Base-by-base conservation (phyloP, 2,888 invertebrate species). In the Hypercompe scribonia region DNA sequence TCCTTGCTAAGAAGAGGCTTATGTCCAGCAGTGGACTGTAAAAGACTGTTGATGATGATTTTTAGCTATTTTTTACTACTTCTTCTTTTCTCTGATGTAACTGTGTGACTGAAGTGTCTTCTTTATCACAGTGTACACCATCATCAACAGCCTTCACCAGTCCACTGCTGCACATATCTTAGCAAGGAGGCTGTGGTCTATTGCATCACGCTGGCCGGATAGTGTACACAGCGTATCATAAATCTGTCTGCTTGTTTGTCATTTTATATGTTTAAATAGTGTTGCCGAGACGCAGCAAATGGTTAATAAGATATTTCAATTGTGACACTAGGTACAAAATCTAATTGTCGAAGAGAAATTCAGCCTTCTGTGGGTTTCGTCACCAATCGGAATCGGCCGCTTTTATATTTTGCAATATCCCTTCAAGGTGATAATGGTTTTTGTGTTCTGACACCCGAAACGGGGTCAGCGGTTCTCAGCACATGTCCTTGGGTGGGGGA, bases 361-460 rank as follows among this genome's bases (percentile, higher is more conserved):
- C 87, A 92, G 87, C 94, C 94, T 93, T 93, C 92, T 86, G 86
- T 58, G 28, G 28, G 36, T 75, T 71, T 71, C 75, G 72, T 67
- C 61, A 75, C 69, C 67, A 34, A 64, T 71, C 68, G 28, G 68
- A 72, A 39, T 54, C 61, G 81, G 78, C 89, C 89, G 89, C 92
- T 69, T 92, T 93, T 91, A 90, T 89, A 87, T 89, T 92, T 91
- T 90, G 93, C 92, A 93, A 93, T 85, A 82, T 86, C 89, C 90
- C 89, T 89, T 84, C 93, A 92, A 92, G 93, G 93, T 90, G 88
- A 92, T 86, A 86, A 84, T 85, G 82, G 86, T 61, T 84, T 89
- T 89, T 88, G 89, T 87, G 76, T 73, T 74, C 79, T 88, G 86
- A 88, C 81, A 88, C 39, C 81, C 87, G 86, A 86, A 90, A 87